These are phyloP conservation scores for Ceratosolen fusciceps DNA, from an alignment of 1,140 invertebrate species.

Conservation along the genomic window DNA sequence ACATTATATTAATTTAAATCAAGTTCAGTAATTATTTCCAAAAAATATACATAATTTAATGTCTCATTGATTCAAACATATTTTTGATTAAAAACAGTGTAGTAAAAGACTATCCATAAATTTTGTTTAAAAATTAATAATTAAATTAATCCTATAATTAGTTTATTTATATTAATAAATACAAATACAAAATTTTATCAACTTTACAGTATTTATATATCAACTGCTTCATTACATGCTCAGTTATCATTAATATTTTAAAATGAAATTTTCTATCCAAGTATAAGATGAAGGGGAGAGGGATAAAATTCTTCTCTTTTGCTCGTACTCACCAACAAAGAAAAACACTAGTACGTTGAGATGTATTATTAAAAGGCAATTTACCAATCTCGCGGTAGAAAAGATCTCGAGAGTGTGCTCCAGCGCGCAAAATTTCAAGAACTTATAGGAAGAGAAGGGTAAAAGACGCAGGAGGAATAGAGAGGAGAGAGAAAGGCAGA, in stretches of 20 bases:
- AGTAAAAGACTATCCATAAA: too few species aligned
- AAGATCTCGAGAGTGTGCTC: constrained; percentile 23
- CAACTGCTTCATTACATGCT: background rate
- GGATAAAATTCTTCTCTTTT: constrained; percentile 5
- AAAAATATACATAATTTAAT: too few species aligned
- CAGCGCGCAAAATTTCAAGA: constrained; percentile 40
- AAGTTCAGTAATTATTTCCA: too few species aligned
- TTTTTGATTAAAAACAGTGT: too few species aligned
- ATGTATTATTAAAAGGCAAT: constrained; percentile 49
- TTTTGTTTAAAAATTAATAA: too few species aligned
- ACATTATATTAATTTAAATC: too few species aligned
- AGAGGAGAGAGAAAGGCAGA: constrained; percentile 9
- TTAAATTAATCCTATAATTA: background rate
- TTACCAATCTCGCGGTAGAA: constrained; percentile 44
- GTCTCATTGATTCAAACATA: too few species aligned
- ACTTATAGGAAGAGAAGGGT: background rate
- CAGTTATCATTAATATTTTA: background rate
- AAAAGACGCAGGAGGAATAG: background rate
- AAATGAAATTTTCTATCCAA: background rate
- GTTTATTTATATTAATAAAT: background rate
- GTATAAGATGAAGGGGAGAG: background rate
- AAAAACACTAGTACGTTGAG: constrained; percentile 39
- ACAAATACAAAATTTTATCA: constrained; percentile 4
- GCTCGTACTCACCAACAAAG: constrained; percentile 12
- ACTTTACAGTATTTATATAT: background rate